phyloP scores from a whole-genome alignment of 2,888 invertebrate genomes.

The Galeruca laticollis region DNA sequence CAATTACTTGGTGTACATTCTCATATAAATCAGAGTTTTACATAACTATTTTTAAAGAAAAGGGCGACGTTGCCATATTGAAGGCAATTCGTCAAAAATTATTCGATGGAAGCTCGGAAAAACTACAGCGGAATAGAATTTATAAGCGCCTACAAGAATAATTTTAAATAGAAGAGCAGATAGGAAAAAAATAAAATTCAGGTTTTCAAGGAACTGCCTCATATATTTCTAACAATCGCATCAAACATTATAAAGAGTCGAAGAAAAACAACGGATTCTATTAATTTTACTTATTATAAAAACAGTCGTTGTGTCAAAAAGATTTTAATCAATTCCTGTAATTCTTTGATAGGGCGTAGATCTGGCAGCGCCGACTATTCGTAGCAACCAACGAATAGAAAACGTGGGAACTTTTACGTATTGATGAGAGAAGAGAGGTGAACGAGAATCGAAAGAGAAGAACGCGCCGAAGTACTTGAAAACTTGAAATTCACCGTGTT shows the following conservation, averaged over 20 bases:
- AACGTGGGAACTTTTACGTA: slow-evolving; percentile 50
- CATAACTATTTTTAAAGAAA: slow-evolving; percentile 33
- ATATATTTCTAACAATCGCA: no score
- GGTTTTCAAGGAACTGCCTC: no score
- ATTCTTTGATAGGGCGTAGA: background rate
- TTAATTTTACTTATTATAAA: no score
- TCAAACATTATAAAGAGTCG: no score
- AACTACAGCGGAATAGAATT: no score
- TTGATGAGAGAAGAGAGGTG: slow-evolving; percentile 30
- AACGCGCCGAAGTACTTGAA: slow-evolving; percentile 24
- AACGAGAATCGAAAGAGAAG: slow-evolving; percentile 30
- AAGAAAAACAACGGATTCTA: no score
- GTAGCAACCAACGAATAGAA: slow-evolving; percentile 48
- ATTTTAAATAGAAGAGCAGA: no score
- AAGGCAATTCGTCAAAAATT: background rate
- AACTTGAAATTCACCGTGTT: slow-evolving; percentile 37
- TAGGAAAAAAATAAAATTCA: no score
- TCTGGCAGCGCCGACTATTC: slow-evolving; percentile 20
- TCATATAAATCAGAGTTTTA: slow-evolving; percentile 38
- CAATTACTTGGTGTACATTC: background rate
- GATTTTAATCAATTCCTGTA: background rate
- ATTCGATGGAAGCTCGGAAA: no score
- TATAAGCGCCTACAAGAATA: no score
- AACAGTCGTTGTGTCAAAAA: background rate
- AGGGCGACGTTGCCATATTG: slow-evolving; percentile 20